phyloP scores from a whole-genome alignment of 1,140 invertebrate species.

The Drosophila bocki region DNA sequence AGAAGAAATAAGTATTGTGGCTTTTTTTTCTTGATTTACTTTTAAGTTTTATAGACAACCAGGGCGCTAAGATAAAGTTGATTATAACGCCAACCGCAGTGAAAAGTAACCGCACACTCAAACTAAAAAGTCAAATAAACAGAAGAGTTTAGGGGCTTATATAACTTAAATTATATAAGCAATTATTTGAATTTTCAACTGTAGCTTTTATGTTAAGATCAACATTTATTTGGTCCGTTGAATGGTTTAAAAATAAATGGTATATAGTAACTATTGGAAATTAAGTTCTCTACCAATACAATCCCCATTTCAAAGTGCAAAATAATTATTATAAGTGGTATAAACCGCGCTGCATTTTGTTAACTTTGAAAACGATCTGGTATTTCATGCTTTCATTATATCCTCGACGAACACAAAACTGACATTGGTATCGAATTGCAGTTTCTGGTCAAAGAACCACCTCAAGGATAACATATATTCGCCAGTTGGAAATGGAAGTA shows the following conservation, averaged over 20 bases:
- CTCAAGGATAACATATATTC: constrained; percentile 15
- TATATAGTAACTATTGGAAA: not conserved
- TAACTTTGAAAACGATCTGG: not conserved
- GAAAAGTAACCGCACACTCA: too few relatives aligned
- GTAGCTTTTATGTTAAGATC: not conserved
- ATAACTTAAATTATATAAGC: not conserved
- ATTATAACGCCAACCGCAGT: too few relatives aligned
- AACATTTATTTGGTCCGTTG: not conserved
- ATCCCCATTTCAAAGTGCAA: not conserved
- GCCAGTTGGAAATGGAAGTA: constrained; percentile 22
- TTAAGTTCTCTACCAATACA: too few relatives aligned
- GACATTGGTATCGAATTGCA: constrained; percentile 19
- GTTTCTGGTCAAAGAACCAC: constrained; percentile 9
- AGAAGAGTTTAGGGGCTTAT: not conserved
- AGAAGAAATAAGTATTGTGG: too few relatives aligned
- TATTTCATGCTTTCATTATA: not conserved
- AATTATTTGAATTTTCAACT: not conserved
- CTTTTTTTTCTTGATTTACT: too few relatives aligned
- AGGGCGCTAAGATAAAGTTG: too few relatives aligned
- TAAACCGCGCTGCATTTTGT: not conserved
- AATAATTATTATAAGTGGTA: not conserved
- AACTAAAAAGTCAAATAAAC: too few relatives aligned
- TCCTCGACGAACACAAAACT: constrained; percentile 1
- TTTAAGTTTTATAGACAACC: too few relatives aligned
- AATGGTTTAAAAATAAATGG: not conserved